Conservation (phyloP, 2,888 invertebrate genomes). For the Eurytoma adleriae region DNA sequence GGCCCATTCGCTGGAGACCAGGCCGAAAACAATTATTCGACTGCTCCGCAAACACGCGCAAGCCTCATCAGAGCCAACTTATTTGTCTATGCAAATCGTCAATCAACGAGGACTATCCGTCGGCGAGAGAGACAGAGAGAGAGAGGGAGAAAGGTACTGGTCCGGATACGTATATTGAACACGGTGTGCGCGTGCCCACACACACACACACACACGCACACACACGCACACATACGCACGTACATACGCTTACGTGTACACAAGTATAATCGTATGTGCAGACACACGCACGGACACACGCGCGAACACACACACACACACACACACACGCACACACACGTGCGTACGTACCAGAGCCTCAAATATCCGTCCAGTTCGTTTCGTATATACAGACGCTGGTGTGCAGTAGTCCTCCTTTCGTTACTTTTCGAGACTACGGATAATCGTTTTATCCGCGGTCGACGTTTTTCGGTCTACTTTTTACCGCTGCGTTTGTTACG, state of each 20-base stretch:
- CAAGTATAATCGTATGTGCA: too few species aligned
- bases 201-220: too few species aligned
- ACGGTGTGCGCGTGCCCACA: neutral
- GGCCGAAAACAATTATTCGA: slow-evolving; percentile 68
- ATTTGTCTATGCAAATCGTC: slow-evolving; percentile 75
- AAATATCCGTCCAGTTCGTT: slow-evolving; percentile 27
- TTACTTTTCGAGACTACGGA: slow-evolving; percentile 14
- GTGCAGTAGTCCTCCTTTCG: neutral
- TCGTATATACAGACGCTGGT: neutral
- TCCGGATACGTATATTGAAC: neutral
- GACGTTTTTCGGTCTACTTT: slow-evolving; percentile 36
- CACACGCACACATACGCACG: too few species aligned
- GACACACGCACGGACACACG: too few species aligned
- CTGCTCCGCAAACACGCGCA: slow-evolving; percentile 63
- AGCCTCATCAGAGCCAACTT: slow-evolving; percentile 70
- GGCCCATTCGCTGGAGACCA: slow-evolving; percentile 59
- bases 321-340: neutral
- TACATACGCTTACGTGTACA: too few species aligned
- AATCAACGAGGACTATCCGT: slow-evolving; percentile 66
- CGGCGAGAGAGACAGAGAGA: slow-evolving; percentile 14
- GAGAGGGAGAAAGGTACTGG: neutral
- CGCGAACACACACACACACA: too few species aligned
- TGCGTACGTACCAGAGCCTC: slow-evolving; percentile 15
- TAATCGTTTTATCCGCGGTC: slow-evolving; percentile 31
- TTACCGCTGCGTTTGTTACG: slow-evolving; percentile 20